Evolutionary conservation across 2,113 vertebrate species (phyloP).

Genomic region (Pterocles orientalis): DNA sequence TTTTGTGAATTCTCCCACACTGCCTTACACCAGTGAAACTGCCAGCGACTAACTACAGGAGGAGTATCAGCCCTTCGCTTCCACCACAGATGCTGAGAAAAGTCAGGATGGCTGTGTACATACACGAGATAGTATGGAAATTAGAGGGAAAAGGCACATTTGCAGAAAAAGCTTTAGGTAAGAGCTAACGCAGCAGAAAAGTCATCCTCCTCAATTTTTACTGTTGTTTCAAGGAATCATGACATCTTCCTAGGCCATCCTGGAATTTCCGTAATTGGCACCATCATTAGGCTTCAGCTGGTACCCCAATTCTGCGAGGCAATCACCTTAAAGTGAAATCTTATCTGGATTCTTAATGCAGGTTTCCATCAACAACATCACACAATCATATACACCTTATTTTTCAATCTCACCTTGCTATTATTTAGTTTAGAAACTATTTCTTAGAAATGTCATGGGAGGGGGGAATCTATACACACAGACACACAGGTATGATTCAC

Average conservation of each 20-base stretch:
- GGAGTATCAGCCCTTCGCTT: not conserved
- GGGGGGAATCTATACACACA: not conserved
- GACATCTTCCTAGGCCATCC: slow-evolving; percentile 37
- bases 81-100: not conserved
- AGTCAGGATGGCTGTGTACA: not conserved
- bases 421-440: slow-evolving; percentile 33
- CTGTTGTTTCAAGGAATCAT: slow-evolving; percentile 27
- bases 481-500: slow-evolving; percentile 7
- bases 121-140: slow-evolving; percentile 4
- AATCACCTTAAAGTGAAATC: not conserved
- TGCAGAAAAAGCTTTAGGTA: not conserved
- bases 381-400: not conserved
- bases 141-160: not conserved
- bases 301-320: not conserved
- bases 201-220: not conserved
- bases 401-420: slow-evolving; percentile 21
- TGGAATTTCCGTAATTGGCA: slow-evolving; percentile 24
- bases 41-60: not conserved
- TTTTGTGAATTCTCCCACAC: not conserved
- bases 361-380: not conserved
- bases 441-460: not conserved
- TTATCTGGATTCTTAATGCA: not conserved
- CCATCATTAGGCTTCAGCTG: not conserved
- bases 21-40: not conserved
- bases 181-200: slow-evolving; percentile 25